Percentiles rank a stretch among this genome's conserved stretches.
Evolutionary conservation across 2,888 invertebrate species (phyloP).

Genomic region (Diachrysia chrysitis): DNA sequence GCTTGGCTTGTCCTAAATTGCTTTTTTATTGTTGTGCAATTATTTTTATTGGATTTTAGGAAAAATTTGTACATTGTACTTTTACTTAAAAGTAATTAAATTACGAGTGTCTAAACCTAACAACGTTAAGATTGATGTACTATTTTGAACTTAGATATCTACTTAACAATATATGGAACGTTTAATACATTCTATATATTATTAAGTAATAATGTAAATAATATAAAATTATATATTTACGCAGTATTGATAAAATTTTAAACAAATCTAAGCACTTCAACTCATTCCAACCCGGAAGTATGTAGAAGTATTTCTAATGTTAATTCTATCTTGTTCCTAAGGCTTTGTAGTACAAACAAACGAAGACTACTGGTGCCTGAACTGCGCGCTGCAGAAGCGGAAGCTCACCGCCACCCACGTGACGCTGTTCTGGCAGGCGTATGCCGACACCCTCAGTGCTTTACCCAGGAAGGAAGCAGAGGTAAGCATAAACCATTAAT

Average conservation of each 20-base stretch:
- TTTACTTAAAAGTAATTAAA: not conserved
- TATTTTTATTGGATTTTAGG: not conserved
- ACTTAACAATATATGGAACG: too few species aligned
- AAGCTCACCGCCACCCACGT: slow-evolving; percentile 69
- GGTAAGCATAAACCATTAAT: slow-evolving; percentile 2
- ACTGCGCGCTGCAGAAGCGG: slow-evolving; percentile 56
- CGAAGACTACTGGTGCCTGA: slow-evolving; percentile 67
- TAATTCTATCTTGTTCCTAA: slow-evolving; percentile 36
- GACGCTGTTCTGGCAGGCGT: slow-evolving; percentile 74
- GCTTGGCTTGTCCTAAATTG: slow-evolving; percentile 15
- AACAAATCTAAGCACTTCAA: too few species aligned
- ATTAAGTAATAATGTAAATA: too few species aligned
- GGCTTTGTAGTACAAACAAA: slow-evolving; percentile 64
- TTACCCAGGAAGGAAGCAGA: slow-evolving; percentile 45
- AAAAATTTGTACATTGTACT: not conserved
- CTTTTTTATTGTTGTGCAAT: not conserved
- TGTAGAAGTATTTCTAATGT: not conserved
- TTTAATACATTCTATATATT: too few species aligned
- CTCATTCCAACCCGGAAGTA: not conserved
- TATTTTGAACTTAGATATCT: not conserved
- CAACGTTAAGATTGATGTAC: not conserved
- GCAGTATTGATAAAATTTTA: too few species aligned
- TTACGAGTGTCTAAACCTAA: too few species aligned
- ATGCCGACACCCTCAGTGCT: slow-evolving; percentile 73
- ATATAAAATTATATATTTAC: too few species aligned